Conservation (phyloP, 1,140 invertebrate species). For the Drosophila lacertosa region DNA sequence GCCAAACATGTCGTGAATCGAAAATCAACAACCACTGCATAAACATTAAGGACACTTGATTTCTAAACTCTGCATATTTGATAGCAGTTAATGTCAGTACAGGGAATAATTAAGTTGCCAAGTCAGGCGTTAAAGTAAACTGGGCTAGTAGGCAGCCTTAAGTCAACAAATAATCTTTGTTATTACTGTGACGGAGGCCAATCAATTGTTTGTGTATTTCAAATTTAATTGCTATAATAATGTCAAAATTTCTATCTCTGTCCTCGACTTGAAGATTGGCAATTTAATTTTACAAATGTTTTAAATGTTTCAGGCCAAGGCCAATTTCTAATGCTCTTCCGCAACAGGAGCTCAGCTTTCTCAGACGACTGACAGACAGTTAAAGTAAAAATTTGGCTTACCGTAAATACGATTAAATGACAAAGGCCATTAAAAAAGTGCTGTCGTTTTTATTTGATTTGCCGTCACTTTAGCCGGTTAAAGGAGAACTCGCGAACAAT, state of each 20-base stretch:
- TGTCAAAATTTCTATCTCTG: background rate
- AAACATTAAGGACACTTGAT: too few species aligned
- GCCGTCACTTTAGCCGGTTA: background rate
- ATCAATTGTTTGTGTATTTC: background rate
- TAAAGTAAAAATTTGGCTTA: slow-evolving; percentile 15
- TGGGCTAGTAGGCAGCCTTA: background rate
- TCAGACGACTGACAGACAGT: background rate
- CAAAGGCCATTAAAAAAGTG: slow-evolving; percentile 6
- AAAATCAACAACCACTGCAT: too few species aligned
- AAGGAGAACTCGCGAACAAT: background rate
- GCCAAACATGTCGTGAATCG: too few species aligned
- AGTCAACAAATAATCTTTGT: background rate
- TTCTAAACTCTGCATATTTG: background rate
- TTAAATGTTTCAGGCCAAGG: background rate
- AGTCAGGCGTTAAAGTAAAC: slow-evolving; percentile 60
- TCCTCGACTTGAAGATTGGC: background rate
- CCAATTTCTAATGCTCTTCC: background rate
- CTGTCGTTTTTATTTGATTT: slow-evolving; percentile 13
- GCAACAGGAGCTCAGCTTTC: background rate
- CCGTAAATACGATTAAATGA: slow-evolving; percentile 6
- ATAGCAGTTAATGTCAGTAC: slow-evolving; percentile 40
- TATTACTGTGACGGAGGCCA: background rate
- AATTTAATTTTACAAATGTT: slow-evolving; percentile 7
- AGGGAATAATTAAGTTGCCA: slow-evolving; percentile 68
- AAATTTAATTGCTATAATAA: background rate